Evolutionary conservation across 2,888 invertebrate species (phyloP), one percentile per base, ranked within the genome.

Genomic region (Mystacides longicornis): DNA sequence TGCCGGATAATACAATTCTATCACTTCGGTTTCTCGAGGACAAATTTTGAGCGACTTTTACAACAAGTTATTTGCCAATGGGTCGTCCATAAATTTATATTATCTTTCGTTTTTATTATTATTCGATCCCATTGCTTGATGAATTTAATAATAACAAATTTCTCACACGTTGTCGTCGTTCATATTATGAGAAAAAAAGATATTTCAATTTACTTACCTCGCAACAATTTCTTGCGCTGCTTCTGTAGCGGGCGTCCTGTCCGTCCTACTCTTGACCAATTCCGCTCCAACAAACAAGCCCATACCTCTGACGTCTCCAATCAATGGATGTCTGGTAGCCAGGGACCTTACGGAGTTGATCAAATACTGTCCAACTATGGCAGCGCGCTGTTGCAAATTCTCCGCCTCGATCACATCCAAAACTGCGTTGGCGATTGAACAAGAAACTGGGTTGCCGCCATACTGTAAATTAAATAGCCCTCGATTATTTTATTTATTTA

Each of bases 361-460:
- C 59, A 98, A 74, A 65, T 93, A 85, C 59, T 84, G 81, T 3
- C 98, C 98, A 22, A 96, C 88, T 31, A 81, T 75, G 1, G 79
- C 69, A 0, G 98, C 96, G 60, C 94, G 86, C 62, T 93, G 85
- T 67, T 86, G 79, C 5, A 99, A 76, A 22, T 86, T 81, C 68
- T 98, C 96, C 42, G 88, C 83, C 65, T 93, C 89, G 58, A 99
- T 91, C 3, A 93, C 88, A 65, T 94, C 90, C 68, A 99, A 82
- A 1, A 99, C 98, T 2, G 96, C 93, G 67, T 91, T 89, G 0
- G 93, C 95, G 49, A 97, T 89, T 0, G 97, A 96, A 69, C 97
- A 97, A 0, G 97, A 96, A 0, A 99, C 98, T 11, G 99, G 97
- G 76, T 99, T 99, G 9, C 99, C 99, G 11, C 98, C 99, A 68